These are phyloP conservation scores for Zaprionus gabonicus DNA, from an alignment of 1,140 invertebrate species.

Conservation along the genomic window DNA sequence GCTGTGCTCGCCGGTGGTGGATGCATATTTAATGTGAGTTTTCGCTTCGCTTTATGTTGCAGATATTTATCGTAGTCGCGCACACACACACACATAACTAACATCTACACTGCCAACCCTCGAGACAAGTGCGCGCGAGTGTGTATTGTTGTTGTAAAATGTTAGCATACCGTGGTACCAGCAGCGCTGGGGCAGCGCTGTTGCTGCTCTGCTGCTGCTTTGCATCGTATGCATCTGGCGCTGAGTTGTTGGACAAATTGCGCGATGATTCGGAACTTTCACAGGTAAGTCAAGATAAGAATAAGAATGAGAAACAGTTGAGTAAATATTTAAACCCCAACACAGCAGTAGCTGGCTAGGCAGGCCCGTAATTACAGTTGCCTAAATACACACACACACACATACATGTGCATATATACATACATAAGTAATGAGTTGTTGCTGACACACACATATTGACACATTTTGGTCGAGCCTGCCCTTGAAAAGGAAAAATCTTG, in stretches of 20 bases:
- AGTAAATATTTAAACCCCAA: constrained; percentile 39
- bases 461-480: constrained; percentile 50
- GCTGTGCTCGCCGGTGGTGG: constrained; percentile 1
- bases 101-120: constrained; percentile 73
- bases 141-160: constrained; percentile 52
- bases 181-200: constrained; percentile 58
- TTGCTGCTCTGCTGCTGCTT: constrained; percentile 57
- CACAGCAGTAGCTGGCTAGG: constrained; percentile 39
- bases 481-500: constrained; percentile 75
- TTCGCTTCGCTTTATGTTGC: constrained; percentile 63
- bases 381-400: constrained; percentile 13
- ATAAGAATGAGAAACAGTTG: constrained; percentile 16
- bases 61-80: constrained; percentile 60
- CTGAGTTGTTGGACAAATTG: constrained; percentile 81
- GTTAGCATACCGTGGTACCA: constrained; percentile 39
- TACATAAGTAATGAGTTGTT: not conserved
- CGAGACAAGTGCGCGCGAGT: constrained; percentile 53
- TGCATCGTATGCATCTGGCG: constrained; percentile 57
- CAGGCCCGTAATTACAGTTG: constrained; percentile 34
- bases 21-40: constrained; percentile 41
- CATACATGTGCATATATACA: constrained; percentile 5
- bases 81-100: constrained; percentile 42
- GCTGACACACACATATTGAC: constrained; percentile 18
- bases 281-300: constrained; percentile 82
- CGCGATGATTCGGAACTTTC: constrained; percentile 85